Evolutionary conservation across 1,140 invertebrate species (phyloP).

Genomic region (Drosophila suzukii): DNA sequence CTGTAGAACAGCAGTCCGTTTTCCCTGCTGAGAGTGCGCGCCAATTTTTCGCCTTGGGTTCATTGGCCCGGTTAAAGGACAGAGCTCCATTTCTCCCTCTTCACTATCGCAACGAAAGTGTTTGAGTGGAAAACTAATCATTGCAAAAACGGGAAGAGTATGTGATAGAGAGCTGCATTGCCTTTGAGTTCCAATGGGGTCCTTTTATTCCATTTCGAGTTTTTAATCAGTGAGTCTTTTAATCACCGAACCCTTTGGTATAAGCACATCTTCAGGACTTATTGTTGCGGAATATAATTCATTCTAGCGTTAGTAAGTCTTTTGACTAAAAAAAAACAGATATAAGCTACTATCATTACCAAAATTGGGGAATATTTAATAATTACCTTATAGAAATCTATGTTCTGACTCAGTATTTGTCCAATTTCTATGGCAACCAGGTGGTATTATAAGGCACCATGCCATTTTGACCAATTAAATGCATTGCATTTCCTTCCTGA

Average conservation of each 20-base stretch:
- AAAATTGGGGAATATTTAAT: no score
- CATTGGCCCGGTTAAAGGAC: conserved; percentile 74
- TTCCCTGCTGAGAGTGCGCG: conserved; percentile 32
- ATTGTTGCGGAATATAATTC: no score
- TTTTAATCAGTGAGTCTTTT: not conserved
- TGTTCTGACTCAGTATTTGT: conserved; percentile 7
- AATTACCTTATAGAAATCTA: no score
- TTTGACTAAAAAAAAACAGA: no score
- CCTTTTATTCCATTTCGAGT: not conserved
- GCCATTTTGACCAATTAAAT: conserved; percentile 71
- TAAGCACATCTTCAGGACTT: not conserved
- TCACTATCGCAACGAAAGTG: conserved; percentile 32
- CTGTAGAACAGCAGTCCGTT: conserved; percentile 7
- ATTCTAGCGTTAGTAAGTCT: no score
- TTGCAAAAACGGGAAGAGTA: conserved; percentile 8
- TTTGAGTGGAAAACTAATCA: conserved; percentile 50
- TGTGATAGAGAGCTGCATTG: conserved; percentile 3
- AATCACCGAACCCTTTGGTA: conserved; percentile 12
- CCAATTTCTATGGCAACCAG: conserved; percentile 16
- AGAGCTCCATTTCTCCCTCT: conserved; percentile 23
- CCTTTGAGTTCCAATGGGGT: not conserved
- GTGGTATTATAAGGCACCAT: conserved; percentile 16
- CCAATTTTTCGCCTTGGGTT: conserved; percentile 53
- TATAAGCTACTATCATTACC: no score
- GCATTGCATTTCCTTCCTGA: conserved; percentile 76